Conservation (phyloP, 2,888 invertebrate species). For the Xanthia icteritia region DNA sequence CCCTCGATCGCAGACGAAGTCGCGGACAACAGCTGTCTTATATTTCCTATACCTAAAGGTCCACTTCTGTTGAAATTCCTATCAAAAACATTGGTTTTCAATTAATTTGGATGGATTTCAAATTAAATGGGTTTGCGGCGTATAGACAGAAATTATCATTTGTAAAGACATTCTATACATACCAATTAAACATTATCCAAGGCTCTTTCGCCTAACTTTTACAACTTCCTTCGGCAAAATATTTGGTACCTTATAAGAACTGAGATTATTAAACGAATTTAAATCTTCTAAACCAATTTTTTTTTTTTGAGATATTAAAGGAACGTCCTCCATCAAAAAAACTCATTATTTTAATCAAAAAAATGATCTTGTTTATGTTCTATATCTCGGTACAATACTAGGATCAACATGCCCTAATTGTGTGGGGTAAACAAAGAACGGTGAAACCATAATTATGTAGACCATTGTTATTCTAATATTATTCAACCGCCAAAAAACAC, state of each 20-base stretch:
- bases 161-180: conserved; percentile 1
- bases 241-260: neutral
- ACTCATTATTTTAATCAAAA: neutral
- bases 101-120: conserved; percentile 1
- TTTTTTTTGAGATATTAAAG: neutral
- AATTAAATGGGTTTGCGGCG: neutral
- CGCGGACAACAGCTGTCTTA: too few species aligned
- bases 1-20: too few species aligned
- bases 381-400: neutral
- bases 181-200: neutral
- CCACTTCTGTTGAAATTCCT: neutral
- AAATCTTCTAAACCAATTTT: neutral
- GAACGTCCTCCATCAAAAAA: neutral
- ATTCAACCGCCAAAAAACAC: conserved; percentile 1
- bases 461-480: conserved; percentile 29
- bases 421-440: neutral
- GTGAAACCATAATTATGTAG: conserved; percentile 8
- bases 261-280: neutral
- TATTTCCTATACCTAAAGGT: neutral
- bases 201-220: neutral
- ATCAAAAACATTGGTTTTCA: neutral
- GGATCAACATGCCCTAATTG: conserved; percentile 7
- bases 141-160: neutral
- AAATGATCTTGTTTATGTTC: neutral
- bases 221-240: neutral